Evolutionary conservation across 1,140 invertebrate genomes (phyloP).

Genomic region (Nylanderia fulva): DNA sequence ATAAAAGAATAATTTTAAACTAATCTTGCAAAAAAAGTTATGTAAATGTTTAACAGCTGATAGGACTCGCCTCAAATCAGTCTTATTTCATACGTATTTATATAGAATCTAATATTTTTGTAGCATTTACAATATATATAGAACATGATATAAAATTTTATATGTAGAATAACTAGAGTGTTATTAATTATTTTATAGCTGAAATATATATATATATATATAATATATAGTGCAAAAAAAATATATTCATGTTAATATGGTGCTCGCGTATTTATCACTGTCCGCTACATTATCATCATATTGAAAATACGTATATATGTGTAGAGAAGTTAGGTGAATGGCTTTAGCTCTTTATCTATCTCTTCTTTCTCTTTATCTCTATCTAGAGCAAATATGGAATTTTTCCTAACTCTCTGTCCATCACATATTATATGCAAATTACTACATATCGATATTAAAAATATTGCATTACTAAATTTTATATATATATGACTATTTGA

Average conservation of each 20-base stretch:
- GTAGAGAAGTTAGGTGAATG: constrained; percentile 76
- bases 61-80: constrained; percentile 77
- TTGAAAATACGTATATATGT: constrained; percentile 75
- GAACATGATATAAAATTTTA: constrained; percentile 70
- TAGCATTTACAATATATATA: constrained; percentile 75
- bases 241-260: constrained; percentile 67
- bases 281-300: constrained; percentile 61
- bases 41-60: constrained; percentile 67
- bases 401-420: constrained; percentile 78
- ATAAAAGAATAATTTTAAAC: not conserved
- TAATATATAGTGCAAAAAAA: constrained; percentile 74
- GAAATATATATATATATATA: constrained; percentile 63
- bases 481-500: constrained; percentile 48
- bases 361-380: not conserved
- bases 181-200: constrained; percentile 63
- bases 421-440: constrained; percentile 78
- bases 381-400: constrained; percentile 78
- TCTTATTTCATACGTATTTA: constrained; percentile 77
- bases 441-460: constrained; percentile 73
- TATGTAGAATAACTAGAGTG: constrained; percentile 68
- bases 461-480: constrained; percentile 62
- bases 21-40: not conserved
- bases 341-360: constrained; percentile 50
- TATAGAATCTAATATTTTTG: constrained; percentile 72
- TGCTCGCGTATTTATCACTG: constrained; percentile 69